phyloP scores from a whole-genome alignment of 2,888 invertebrate species.

The Schizaphis graminum region DNA sequence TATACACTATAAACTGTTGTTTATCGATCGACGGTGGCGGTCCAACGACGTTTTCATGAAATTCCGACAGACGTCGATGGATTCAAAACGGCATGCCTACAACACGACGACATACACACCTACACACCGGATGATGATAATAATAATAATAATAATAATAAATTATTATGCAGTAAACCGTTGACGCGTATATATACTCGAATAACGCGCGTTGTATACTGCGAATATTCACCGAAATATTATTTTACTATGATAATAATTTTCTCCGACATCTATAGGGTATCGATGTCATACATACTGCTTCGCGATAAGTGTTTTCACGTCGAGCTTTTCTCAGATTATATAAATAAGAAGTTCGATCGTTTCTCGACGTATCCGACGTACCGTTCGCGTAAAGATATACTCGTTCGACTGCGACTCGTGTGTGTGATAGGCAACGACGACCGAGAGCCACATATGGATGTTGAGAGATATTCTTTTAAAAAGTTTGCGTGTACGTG shows the following conservation, averaged over 20 bases:
- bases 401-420: not conserved
- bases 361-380: not conserved
- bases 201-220: not conserved
- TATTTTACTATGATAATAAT: not conserved
- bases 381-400: not conserved
- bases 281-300: too few species aligned
- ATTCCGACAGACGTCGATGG: not conserved
- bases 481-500: not conserved
- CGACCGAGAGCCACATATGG: not conserved
- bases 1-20: not conserved
- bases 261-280: not conserved
- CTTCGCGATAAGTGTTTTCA: not conserved
- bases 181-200: not conserved
- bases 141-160: too few species aligned
- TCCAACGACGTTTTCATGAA: not conserved
- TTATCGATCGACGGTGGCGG: not conserved
- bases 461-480: not conserved
- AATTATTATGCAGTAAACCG: not conserved
- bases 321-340: not conserved
- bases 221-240: not conserved
- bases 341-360: not conserved
- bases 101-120: not conserved
- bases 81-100: not conserved
- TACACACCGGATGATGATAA: too few species aligned
- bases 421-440: not conserved